Evolutionary conservation across 2,797 vertebrate species (phyloP).

Genomic region (Sebastes oblongus): DNA sequence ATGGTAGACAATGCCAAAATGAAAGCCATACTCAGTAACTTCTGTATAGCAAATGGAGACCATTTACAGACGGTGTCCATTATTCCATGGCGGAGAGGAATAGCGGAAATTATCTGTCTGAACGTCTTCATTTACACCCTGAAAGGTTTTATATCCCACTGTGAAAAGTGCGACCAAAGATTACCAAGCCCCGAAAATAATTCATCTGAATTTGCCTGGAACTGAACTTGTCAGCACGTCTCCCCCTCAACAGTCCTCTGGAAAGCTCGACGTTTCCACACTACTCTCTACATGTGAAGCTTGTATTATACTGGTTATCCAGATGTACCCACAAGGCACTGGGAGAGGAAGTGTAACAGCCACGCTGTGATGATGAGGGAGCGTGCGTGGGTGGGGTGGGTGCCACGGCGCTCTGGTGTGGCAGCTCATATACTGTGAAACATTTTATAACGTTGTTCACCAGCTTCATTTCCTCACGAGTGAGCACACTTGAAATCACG

Average conservation of each 20-base stretch:
- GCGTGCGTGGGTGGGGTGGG: constrained; percentile 44
- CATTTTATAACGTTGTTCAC: constrained; percentile 41
- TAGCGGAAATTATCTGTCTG: constrained; percentile 12
- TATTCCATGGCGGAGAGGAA: neutral
- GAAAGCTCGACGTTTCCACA: constrained; percentile 62
- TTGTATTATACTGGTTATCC: constrained; percentile 60
- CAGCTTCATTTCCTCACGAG: constrained; percentile 46
- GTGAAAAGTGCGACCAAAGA: constrained; percentile 46
- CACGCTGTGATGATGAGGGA: constrained; percentile 48
- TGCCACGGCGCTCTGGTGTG: constrained; percentile 35
- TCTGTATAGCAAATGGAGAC: neutral
- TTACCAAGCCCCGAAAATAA: constrained; percentile 43
- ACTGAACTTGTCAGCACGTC: constrained; percentile 60
- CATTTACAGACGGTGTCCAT: neutral
- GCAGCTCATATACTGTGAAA: constrained; percentile 31
- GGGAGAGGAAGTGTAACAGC: constrained; percentile 64
- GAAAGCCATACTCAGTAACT: neutral
- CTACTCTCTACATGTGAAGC: constrained; percentile 39
- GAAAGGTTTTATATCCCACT: constrained; percentile 33
- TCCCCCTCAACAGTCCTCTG: constrained; percentile 16
- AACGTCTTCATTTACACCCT: constrained; percentile 48
- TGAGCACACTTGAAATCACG: neutral
- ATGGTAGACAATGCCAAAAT: neutral
- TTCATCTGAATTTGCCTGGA: constrained; percentile 62
- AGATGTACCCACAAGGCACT: constrained; percentile 71